Evolutionary conservation across 2,888 invertebrate genomes (phyloP).

Genomic region (Prosopocoilus inquinatus): DNA sequence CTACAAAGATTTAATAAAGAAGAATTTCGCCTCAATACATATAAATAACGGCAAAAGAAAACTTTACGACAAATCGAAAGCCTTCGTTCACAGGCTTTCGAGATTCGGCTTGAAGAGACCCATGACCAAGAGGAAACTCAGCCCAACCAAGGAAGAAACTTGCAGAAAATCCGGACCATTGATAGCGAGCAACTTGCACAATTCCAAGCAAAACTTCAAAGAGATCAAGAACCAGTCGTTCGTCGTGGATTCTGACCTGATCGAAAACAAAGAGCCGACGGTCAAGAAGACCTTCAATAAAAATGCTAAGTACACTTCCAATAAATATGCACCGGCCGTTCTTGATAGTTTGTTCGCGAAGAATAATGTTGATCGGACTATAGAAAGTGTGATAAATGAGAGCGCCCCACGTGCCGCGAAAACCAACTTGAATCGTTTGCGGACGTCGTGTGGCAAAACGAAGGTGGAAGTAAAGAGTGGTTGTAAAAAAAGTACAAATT

Average conservation of each 20-base stretch:
- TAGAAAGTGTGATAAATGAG: constrained; percentile 50
- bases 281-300: constrained; percentile 24
- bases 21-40: constrained; percentile 49
- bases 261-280: constrained; percentile 35
- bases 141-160: constrained; percentile 27
- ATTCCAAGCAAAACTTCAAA: constrained; percentile 38
- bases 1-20: constrained; percentile 52
- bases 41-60: constrained; percentile 52
- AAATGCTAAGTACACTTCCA: constrained; percentile 27
- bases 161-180: constrained; percentile 41
- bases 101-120: constrained; percentile 17
- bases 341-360: constrained; percentile 59
- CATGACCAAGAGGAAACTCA: constrained; percentile 52
- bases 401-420: constrained; percentile 30
- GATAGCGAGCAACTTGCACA: constrained; percentile 39
- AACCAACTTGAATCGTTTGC: constrained; percentile 15
- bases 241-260: constrained; percentile 28
- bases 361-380: constrained; percentile 58
- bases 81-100: constrained; percentile 21
- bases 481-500: constrained; percentile 8
- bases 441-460: constrained; percentile 11
- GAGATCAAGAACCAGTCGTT: constrained; percentile 37
- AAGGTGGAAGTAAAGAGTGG: constrained; percentile 47
- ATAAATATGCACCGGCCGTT: constrained; percentile 42
- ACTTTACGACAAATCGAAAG: constrained; percentile 26